Evolutionary conservation across 2,797 vertebrate species (phyloP).

Genomic region (Crotalus adamanteus): DNA sequence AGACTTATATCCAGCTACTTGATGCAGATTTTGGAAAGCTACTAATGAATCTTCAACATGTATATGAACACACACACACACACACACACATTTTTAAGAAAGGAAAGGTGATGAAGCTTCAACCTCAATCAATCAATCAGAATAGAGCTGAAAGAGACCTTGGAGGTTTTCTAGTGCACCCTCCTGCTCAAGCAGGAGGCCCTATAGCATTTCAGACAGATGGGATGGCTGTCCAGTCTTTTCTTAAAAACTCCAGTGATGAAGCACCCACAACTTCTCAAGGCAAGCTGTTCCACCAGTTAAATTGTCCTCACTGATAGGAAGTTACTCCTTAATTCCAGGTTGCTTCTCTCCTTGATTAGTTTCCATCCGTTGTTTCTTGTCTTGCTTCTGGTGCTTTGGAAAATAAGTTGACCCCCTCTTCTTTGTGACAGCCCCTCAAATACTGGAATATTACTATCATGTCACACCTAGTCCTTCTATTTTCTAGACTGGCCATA

Average conservation of each 20-base stretch:
- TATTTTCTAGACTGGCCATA: no score
- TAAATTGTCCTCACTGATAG: neutral
- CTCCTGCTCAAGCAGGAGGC: no score
- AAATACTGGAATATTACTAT: no score
- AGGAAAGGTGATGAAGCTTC: neutral
- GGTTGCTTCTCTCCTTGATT: no score
- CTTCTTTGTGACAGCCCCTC: no score
- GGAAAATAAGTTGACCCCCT: no score
- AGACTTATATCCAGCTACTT: neutral
- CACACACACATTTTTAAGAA: neutral
- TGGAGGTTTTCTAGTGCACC: neutral
- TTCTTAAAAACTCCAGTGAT: no score
- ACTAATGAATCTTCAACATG: neutral
- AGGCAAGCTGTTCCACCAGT: neutral
- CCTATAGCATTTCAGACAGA: neutral
- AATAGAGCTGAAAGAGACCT: neutral
- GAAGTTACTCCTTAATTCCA: neutral
- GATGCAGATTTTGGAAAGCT: neutral
- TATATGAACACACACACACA: no score
- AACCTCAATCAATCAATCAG: neutral
- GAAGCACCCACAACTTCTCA: neutral
- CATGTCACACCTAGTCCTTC: no score
- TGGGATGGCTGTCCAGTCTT: no score
- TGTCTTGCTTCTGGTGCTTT: no score
- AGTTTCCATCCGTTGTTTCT: no score